These are phyloP conservation scores for Meliscaeva auricollis DNA, from an alignment of 2,888 invertebrate species.

Conservation along the genomic window DNA sequence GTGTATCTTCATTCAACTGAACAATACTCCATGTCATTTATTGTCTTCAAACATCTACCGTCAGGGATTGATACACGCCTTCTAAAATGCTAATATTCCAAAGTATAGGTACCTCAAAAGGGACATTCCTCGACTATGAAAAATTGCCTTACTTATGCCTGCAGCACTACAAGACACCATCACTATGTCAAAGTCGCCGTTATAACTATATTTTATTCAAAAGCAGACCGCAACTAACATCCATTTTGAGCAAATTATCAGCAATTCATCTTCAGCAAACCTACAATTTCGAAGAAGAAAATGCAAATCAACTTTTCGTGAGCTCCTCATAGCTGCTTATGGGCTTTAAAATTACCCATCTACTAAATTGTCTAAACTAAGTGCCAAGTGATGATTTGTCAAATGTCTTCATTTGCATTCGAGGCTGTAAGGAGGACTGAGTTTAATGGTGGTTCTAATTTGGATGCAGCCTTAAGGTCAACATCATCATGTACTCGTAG, in stretches of 20 bases:
- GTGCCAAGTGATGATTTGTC: slow-evolving; percentile 54
- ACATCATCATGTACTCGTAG: neutral
- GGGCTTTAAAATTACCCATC: slow-evolving; percentile 33
- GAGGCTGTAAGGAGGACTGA: neutral
- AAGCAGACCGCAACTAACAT: slow-evolving; percentile 23
- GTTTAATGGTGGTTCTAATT: slow-evolving; percentile 38
- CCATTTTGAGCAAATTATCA: slow-evolving; percentile 40
- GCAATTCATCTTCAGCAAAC: slow-evolving; percentile 49
- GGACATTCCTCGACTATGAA: too few species aligned
- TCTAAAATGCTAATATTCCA: too few species aligned
- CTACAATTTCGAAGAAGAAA: slow-evolving; percentile 29
- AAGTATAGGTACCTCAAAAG: too few species aligned
- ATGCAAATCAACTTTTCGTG: slow-evolving; percentile 1
- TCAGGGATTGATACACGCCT: too few species aligned
- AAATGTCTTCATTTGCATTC: slow-evolving; percentile 69
- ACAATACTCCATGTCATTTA: too few species aligned
- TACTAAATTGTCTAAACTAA: slow-evolving; percentile 37
- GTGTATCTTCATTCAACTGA: too few species aligned
- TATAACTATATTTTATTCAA: slow-evolving; percentile 13
- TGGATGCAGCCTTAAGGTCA: slow-evolving; percentile 34
- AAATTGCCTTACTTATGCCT: too few species aligned
- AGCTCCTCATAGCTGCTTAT: neutral
- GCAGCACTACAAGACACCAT: too few species aligned
- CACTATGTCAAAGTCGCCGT: neutral
- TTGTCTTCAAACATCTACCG: too few species aligned